phyloP scores from a whole-genome alignment of 2,888 invertebrate species.

The Tenodera sinensis region DNA sequence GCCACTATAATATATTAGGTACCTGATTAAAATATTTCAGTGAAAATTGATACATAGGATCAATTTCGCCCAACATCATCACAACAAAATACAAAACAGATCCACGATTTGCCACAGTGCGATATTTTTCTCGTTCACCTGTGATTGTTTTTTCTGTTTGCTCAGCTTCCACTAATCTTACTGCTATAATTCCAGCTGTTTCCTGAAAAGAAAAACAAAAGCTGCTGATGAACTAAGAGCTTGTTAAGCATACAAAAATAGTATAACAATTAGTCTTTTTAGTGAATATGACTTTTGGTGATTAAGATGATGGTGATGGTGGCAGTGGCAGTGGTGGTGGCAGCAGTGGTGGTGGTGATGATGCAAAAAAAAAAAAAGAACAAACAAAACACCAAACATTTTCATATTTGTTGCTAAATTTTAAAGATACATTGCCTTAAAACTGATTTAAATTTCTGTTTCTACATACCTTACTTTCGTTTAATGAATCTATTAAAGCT shows the following conservation, averaged over 20 bases:
- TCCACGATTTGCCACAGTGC: constrained; percentile 80
- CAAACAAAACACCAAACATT: too few relatives aligned
- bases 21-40: constrained; percentile 81
- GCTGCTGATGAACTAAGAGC: background rate
- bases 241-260: background rate
- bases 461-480: constrained; percentile 70
- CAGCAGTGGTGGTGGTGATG: too few relatives aligned
- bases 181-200: constrained; percentile 85
- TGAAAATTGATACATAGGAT: constrained; percentile 96
- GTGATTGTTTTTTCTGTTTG: constrained; percentile 84
- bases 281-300: too few relatives aligned
- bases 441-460: too few relatives aligned
- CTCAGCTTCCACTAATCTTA: constrained; percentile 81
- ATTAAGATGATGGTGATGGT: too few relatives aligned
- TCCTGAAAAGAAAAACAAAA: constrained; percentile 51
- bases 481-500: constrained; percentile 84
- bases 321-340: too few relatives aligned
- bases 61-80: constrained; percentile 81
- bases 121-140: constrained; percentile 79
- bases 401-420: too few relatives aligned
- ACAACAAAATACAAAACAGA: constrained; percentile 90
- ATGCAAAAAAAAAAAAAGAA: too few relatives aligned
- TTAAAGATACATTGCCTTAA: too few relatives aligned
- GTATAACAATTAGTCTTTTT: background rate
- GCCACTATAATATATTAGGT: constrained; percentile 31